Percentiles rank a stretch among this genome's conserved stretches.
These are phyloP conservation scores for Hirtodrosophila histrioides DNA, from an alignment of 2,888 invertebrate species.

Conservation along the genomic window DNA sequence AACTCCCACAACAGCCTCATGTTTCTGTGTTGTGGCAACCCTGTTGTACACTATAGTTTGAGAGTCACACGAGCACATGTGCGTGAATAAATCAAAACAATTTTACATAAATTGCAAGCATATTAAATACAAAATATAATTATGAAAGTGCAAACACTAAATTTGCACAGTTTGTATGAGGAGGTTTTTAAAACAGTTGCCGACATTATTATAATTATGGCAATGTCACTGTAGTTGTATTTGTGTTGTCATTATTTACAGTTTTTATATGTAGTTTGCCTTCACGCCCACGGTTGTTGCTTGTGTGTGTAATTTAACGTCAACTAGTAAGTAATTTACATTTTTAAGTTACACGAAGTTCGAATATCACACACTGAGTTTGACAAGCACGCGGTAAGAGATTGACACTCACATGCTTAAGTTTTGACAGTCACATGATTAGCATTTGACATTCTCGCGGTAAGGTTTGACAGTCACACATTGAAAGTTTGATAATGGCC, in stretches of 20 bases:
- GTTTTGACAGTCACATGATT: conserved; percentile 7
- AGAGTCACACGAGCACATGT: conserved; percentile 13
- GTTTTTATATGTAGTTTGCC: conserved; percentile 15
- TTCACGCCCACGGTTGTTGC: conserved; percentile 13
- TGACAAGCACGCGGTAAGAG: background rate
- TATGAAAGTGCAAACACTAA: conserved; percentile 1
- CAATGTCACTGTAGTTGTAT: conserved; percentile 4
- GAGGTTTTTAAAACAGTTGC: conserved; percentile 14
- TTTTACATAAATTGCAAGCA: conserved; percentile 42
- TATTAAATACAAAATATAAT: conserved; percentile 49
- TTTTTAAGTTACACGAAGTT: conserved; percentile 12
- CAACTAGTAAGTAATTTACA: conserved; percentile 9
- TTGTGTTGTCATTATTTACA: background rate
- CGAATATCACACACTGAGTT: background rate
- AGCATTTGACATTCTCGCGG: background rate
- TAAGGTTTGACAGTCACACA: background rate
- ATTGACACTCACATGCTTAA: background rate
- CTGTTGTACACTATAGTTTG: conserved; percentile 12
- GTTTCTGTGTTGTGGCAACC: conserved; percentile 10
- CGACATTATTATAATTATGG: conserved; percentile 28
- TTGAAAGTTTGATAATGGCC: too few relatives aligned
- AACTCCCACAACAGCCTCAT: conserved; percentile 11
- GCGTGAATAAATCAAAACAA: conserved; percentile 43
- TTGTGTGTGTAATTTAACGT: conserved; percentile 25
- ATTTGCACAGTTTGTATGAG: too few relatives aligned